Conservation (phyloP, 2,797 vertebrate species). For the Centropyge bicolor region DNA sequence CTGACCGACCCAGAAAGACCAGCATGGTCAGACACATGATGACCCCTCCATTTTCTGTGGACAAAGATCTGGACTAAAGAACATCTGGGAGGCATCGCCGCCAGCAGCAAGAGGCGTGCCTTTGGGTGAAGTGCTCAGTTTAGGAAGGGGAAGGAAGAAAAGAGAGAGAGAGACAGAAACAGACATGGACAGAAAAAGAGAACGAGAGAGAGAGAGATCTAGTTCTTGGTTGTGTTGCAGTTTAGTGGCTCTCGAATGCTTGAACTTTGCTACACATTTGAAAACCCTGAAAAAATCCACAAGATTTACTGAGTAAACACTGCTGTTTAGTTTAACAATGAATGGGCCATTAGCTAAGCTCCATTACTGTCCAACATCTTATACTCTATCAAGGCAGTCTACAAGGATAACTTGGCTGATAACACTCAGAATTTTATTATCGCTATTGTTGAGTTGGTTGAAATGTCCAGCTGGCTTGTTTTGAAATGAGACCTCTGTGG, state of each 20-base stretch:
- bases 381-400: neutral
- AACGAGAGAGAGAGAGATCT: neutral
- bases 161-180: conserved; percentile 7
- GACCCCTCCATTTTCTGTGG: conserved; percentile 43
- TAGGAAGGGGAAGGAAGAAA: neutral
- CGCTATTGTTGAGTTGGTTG: too few species aligned
- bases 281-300: too few species aligned
- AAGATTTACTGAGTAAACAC: neutral
- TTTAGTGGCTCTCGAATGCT: neutral
- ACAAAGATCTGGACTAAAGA: conserved; percentile 56
- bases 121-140: conserved; percentile 25
- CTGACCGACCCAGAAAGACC: conserved; percentile 83
- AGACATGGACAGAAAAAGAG: neutral
- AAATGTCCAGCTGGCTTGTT: neutral
- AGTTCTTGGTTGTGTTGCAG: neutral
- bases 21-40: conserved; percentile 67
- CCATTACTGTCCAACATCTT: neutral
- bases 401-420: neutral
- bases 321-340: neutral
- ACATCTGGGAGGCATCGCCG: conserved; percentile 76
- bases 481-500: neutral
- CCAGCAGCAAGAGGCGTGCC: conserved; percentile 8
- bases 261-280: neutral
- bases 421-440: too few species aligned
- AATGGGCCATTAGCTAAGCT: neutral